Percentiles rank a stretch among this genome's conserved stretches.
Evolutionary conservation across 2,888 invertebrate genomes (phyloP).

Genomic region (Nemotelus nigrinus): DNA sequence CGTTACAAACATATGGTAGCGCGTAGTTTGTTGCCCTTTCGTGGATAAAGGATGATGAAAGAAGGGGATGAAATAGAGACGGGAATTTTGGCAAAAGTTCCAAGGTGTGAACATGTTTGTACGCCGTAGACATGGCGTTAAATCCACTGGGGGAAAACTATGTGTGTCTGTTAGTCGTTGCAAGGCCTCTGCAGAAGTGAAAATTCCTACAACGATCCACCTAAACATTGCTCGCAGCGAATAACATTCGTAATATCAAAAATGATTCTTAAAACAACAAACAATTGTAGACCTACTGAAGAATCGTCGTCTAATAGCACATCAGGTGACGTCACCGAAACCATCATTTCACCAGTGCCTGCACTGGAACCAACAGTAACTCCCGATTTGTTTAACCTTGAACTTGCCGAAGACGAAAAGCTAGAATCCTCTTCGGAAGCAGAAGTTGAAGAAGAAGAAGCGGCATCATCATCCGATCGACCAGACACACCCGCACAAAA

Average conservation of each 20-base stretch:
- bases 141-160: too few species aligned
- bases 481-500: background rate
- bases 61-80: too few species aligned
- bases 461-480: slow-evolving; percentile 12
- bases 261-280: slow-evolving; percentile 15
- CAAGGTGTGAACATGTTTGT: too few species aligned
- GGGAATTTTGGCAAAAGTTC: too few species aligned
- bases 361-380: background rate
- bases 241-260: background rate
- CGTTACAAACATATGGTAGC: too few species aligned
- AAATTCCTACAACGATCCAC: too few species aligned
- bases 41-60: background rate
- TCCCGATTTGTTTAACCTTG: slow-evolving; percentile 5
- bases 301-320: slow-evolving; percentile 52
- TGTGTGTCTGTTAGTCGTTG: too few species aligned
- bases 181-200: too few species aligned
- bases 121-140: too few species aligned
- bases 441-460: background rate
- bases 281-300: slow-evolving; percentile 50
- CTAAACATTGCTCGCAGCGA: too few species aligned
- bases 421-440: background rate
- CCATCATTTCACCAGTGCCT: background rate
- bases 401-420: background rate
- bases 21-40: background rate
- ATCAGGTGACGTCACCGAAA: slow-evolving; percentile 6